Evolutionary conservation across 2,797 vertebrate species (phyloP).

Genomic region (Acipenser ruthenus): DNA sequence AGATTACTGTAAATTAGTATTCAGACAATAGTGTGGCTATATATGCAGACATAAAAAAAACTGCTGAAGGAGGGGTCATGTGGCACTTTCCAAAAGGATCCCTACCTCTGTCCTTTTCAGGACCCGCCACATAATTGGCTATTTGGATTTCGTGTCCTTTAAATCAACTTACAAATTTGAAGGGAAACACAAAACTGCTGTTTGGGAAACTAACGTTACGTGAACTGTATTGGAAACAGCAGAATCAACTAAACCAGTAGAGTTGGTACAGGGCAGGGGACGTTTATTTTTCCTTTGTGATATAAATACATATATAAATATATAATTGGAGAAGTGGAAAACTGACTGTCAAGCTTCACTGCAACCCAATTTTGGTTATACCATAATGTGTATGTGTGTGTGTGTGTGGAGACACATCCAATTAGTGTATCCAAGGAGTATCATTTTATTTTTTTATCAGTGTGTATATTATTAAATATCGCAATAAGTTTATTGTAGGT

Average conservation of each 20-base stretch:
- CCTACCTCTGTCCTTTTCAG: slow-evolving; percentile 29
- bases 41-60: slow-evolving; percentile 24
- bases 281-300: slow-evolving; percentile 34
- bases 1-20: slow-evolving; percentile 36
- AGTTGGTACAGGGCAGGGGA: slow-evolving; percentile 29
- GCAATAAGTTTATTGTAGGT: too few relatives aligned
- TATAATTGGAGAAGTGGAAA: slow-evolving; percentile 44
- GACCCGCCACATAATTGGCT: slow-evolving; percentile 40
- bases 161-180: slow-evolving; percentile 26
- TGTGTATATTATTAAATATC: too few relatives aligned
- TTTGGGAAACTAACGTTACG: slow-evolving; percentile 23
- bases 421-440: too few relatives aligned
- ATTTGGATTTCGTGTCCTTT: slow-evolving; percentile 39
- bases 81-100: slow-evolving; percentile 24
- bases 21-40: slow-evolving; percentile 42
- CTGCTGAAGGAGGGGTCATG: slow-evolving; percentile 32
- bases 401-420: too few relatives aligned
- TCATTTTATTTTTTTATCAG: too few relatives aligned
- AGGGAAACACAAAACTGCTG: slow-evolving; percentile 28
- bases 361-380: slow-evolving; percentile 42
- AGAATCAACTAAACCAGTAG: slow-evolving; percentile 35
- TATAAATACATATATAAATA: slow-evolving; percentile 55
- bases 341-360: slow-evolving; percentile 37
- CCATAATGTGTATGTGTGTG: slow-evolving; percentile 42
- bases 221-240: slow-evolving; percentile 21